Conservation (phyloP, 2,113 vertebrate species). For the Hypocryptadius cinnamomeus region DNA sequence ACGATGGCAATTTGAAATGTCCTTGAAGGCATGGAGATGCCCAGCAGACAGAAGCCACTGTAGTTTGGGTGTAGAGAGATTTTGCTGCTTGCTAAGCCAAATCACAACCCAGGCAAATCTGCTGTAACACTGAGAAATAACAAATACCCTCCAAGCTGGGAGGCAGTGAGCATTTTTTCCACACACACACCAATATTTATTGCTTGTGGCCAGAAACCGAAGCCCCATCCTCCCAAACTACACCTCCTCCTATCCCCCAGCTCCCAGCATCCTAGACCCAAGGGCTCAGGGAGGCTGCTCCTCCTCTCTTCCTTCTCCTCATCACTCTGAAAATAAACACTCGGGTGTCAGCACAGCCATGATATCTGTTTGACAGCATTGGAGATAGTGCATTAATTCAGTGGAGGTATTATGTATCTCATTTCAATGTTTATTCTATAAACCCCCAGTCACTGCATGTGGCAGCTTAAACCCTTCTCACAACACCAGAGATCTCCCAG, state of each 20-base stretch:
- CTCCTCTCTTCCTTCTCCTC: background rate
- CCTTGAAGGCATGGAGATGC: background rate
- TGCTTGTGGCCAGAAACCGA: background rate
- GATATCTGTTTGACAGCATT: accelerated
- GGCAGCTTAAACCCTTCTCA: background rate
- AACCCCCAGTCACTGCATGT: background rate
- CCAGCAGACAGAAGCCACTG: background rate
- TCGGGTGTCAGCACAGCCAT: background rate
- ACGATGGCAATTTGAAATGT: background rate
- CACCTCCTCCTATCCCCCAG: background rate
- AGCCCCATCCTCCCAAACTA: background rate
- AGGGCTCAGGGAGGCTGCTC: background rate
- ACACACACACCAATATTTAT: background rate
- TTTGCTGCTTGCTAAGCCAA: background rate
- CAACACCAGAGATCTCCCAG: background rate
- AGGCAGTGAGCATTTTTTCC: background rate
- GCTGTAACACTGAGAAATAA: background rate
- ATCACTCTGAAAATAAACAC: background rate
- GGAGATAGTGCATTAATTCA: background rate
- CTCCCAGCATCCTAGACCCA: background rate
- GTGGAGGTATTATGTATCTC: background rate
- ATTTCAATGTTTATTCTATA: background rate
- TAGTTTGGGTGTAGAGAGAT: background rate
- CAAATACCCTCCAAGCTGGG: background rate
- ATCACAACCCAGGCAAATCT: background rate